phyloP scores from a whole-genome alignment of 2,113 vertebrate species.

The Corydoras sp. region DNA sequence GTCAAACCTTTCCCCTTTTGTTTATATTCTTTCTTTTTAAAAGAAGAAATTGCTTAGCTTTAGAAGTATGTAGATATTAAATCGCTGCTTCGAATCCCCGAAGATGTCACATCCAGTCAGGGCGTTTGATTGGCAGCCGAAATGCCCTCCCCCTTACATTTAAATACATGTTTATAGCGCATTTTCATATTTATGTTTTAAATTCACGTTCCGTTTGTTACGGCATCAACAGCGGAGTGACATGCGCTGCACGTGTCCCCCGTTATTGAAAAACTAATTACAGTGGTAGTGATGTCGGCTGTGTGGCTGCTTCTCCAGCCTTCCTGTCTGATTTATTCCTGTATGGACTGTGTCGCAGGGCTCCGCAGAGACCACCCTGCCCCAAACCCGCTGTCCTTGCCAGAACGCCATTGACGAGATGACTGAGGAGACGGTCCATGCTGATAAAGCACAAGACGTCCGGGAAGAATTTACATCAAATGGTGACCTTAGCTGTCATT shows the following conservation, averaged over 20 bases:
- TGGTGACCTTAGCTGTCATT: constrained; percentile 63
- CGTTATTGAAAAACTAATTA: constrained; percentile 52
- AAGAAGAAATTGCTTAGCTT: constrained; percentile 33
- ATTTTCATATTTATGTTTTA: constrained; percentile 64
- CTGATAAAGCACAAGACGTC: constrained; percentile 66
- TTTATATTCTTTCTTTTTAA: constrained; percentile 21
- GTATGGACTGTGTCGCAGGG: constrained; percentile 61
- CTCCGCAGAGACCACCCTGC: constrained; percentile 51
- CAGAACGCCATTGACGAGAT: constrained; percentile 64
- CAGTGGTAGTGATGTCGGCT: constrained; percentile 24
- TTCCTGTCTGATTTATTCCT: constrained; percentile 61
- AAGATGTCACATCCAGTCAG: constrained; percentile 46
- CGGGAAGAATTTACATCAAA: constrained; percentile 64
- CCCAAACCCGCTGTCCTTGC: constrained; percentile 69
- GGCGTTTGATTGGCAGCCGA: constrained; percentile 61
- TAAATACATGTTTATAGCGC: constrained; percentile 53
- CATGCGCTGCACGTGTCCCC: constrained; percentile 37
- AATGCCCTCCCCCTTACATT: constrained; percentile 52
- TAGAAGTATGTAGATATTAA: constrained; percentile 42
- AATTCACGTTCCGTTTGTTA: constrained; percentile 65
- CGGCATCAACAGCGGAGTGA: constrained; percentile 47
- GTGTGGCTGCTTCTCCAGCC: constrained; percentile 4
- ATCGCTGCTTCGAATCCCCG: constrained; percentile 39
- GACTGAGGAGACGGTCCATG: constrained; percentile 68
- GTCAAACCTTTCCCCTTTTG: constrained; percentile 52